Evolutionary conservation across 2,888 invertebrate genomes (phyloP), one percentile per base, ranked within the genome.

Genomic region (Drosophila prolongata): DNA sequence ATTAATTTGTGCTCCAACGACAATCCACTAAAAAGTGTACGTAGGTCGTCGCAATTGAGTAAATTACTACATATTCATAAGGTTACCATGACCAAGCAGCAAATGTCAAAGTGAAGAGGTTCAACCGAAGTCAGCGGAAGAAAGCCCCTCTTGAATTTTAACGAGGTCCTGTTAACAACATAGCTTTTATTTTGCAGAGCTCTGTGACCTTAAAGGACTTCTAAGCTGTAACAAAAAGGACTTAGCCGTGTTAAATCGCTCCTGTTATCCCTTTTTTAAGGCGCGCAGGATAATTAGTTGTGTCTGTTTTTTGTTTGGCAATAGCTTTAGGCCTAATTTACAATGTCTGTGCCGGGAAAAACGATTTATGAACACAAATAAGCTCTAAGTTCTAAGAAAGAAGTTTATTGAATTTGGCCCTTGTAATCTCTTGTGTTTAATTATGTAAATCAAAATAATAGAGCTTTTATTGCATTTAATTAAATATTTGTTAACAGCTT

Each of bases 81-180:
- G 70, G 52, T 62, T 76, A n/a, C 24, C 34, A n/a, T 34, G 10
- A 35, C 10, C 60, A 2, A 14, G 24, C 19, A 37, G 30, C 64
- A 60, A 79, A 79, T 77, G 83, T 82, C 79, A 79, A 79, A 60
- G 60, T 67, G 54, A 57, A 73, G 62, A 64, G 62, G 27, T 47
- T 64, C 59, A 50, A 60, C 46, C 49, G 50, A 50, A 64, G 75
- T 38, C 37, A 52, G n/a, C 34, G 34, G 53, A 19, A 43, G 44
- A 52, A 60, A 37, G 35, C 62, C 62, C 43, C 62, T 46, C 47
- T 62, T 62, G 47, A 62, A 61, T 62, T 62, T 62, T 62, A 62
- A 61, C 62, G 62, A 62, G 62, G 62, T 62, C 62, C 62, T 64
- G 62, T 61, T 19, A 27, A 42, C 42, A 14, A n/a, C 37, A n/a